Percentiles rank a stretch among this genome's conserved stretches.
These are phyloP conservation scores for Gerris buenoi DNA, from an alignment of 1,140 invertebrate genomes.

Conservation along the genomic window DNA sequence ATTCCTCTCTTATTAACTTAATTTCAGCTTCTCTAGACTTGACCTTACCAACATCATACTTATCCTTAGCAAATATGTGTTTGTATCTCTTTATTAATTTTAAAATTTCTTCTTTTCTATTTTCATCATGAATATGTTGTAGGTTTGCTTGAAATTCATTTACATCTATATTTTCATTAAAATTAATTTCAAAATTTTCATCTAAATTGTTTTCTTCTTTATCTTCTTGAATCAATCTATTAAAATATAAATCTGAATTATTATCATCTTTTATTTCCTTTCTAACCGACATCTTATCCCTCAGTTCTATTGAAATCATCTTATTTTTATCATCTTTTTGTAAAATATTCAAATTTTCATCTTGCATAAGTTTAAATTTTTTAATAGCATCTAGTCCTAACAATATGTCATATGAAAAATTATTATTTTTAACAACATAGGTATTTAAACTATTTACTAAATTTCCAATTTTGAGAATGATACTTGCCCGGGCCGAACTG, in stretches of 20 bases:
- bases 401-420: slow-evolving; percentile 18
- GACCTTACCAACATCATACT: slow-evolving; percentile 16
- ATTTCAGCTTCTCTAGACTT: slow-evolving; percentile 10
- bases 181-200: slow-evolving; percentile 4
- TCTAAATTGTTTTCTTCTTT: slow-evolving; percentile 19
- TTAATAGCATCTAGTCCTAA: slow-evolving; percentile 19
- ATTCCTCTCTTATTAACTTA: slow-evolving; percentile 10
- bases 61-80: slow-evolving; percentile 15
- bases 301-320: neutral
- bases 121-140: neutral
- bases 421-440: slow-evolving; percentile 16
- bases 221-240: slow-evolving; percentile 18
- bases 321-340: slow-evolving; percentile 21
- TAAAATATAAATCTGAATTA: neutral
- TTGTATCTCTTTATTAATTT: slow-evolving; percentile 10
- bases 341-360: slow-evolving; percentile 18
- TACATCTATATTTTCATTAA: slow-evolving; percentile 7
- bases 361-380: slow-evolving; percentile 17
- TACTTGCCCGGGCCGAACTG: slow-evolving; percentile 16
- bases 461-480: slow-evolving; percentile 21
- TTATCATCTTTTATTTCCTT: neutral
- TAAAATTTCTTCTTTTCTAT: slow-evolving; percentile 4
- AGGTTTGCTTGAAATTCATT: neutral
- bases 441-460: slow-evolving; percentile 14
- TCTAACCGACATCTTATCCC: neutral